phyloP scores from a whole-genome alignment of 2,888 invertebrate species.

The Noctua fimbriata region DNA sequence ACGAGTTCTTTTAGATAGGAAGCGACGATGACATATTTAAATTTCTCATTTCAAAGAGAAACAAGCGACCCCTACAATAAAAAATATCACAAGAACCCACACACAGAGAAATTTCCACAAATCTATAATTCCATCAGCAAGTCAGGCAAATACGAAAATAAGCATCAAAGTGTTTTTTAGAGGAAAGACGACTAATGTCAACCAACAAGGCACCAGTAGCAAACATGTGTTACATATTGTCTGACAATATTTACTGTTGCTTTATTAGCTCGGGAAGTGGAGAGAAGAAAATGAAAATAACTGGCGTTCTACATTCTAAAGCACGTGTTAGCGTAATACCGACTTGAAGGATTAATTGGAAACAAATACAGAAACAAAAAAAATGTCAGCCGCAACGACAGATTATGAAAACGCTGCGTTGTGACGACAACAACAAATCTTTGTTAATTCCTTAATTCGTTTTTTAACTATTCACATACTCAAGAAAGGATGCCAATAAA shows the following conservation, averaged over 20 bases:
- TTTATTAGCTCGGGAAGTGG: constrained; percentile 85
- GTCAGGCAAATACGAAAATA: constrained; percentile 88
- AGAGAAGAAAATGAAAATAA: constrained; percentile 83
- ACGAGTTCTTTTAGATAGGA: constrained; percentile 84
- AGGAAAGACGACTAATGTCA: constrained; percentile 87
- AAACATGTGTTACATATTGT: constrained; percentile 89
- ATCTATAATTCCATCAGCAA: constrained; percentile 89
- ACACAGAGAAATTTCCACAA: constrained; percentile 87
- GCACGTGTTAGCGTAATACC: constrained; percentile 77
- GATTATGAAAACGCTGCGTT: constrained; percentile 37
- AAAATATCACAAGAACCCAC: constrained; percentile 84
- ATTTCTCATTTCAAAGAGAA: constrained; percentile 85
- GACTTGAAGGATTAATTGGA: constrained; percentile 76
- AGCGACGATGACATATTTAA: constrained; percentile 88
- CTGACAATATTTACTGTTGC: constrained; percentile 88
- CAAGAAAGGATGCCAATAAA: constrained; percentile 86
- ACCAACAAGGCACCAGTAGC: constrained; percentile 83
- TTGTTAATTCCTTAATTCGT: constrained; percentile 79
- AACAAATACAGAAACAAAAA: constrained; percentile 70
- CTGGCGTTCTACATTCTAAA: constrained; percentile 79
- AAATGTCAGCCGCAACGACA: constrained; percentile 39
- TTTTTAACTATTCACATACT: constrained; percentile 82
- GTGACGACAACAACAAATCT: constrained; percentile 59
- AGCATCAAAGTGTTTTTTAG: constrained; percentile 90
- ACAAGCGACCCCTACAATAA: constrained; percentile 81